Evolutionary conservation across 2,888 invertebrate genomes (phyloP), one percentile per base, ranked within the genome.

Genomic region (Zele albiditarsus): DNA sequence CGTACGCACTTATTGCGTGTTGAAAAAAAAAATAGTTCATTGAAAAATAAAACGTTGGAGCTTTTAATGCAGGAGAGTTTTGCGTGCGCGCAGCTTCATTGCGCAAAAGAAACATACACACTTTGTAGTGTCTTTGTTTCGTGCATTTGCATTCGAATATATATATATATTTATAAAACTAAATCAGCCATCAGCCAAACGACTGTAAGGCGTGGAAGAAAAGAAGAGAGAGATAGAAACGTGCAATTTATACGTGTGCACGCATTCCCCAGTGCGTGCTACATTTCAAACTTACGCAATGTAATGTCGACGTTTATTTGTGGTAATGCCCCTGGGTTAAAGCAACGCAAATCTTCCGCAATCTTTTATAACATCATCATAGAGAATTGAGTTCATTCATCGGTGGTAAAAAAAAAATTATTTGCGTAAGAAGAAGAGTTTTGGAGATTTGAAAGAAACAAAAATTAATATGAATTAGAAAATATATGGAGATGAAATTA

Each of bases 191-290:
- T 57, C 31, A 73, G 71, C 69, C 71, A 65, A 75, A 70, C 68
- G 65, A 42, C 42, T 16, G 66, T 62, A 25, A 46, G 33, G 70
- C 16, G 68, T 38, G 57, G 23, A 57, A 58, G 57, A 71, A 31
- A 67, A 28, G 28, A 71, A 20, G 42, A 23, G 63, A 49, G 65
- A 33, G 60, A 63, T 58, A 57, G 66, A 71, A 14, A 73, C n/a
- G 46, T 63, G 25, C 27, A 49, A 71, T 27, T 66, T 71, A 53
- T 53, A 53, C 53, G 75, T 80, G 74, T 82, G 79, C 81, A 81
- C 83, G 83, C 82, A 80, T 82, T 83, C 82, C 67, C 82, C 69
- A 78, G 78, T 78, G 81, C 81, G 83, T 82, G 81, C 77, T 67
- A 79, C 81, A 79, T 78, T 77, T 74, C 71, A 33, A 65, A 74